Base-by-base conservation (phyloP, 2,113 vertebrate species). In the Forbesichthys papilliferus region DNA sequence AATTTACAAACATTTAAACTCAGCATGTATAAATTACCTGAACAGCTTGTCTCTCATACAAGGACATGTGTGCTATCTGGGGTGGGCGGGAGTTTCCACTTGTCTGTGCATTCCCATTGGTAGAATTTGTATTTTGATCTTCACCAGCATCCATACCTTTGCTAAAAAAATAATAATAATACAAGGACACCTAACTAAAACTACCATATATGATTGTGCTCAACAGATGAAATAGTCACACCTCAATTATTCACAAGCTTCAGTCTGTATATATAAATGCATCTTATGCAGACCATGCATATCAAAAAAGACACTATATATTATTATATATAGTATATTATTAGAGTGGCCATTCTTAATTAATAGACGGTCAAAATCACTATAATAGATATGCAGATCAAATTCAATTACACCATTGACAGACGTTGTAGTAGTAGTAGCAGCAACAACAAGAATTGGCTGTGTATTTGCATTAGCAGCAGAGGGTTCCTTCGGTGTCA, bases 41-140 rank as follows among this genome's bases (percentile, higher is more conserved):
- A 0, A 98, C 98, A 14, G 97, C 96, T 71, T 98, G 96, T 34
- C 98, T 93, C 81, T 98, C 98, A 66, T 98, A 98, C 3, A 98
- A 91, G 65, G 97, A 98, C 96, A 98, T 99, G 74, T 98, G 96
- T 0, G 97, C 95, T 78, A 99, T 98, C 86, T 98, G 97, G 7
- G 92, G 86, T 52, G 96, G 92, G 33, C 96, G 95, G 64, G 95
- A 90, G 86, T 93, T 96, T 78, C 94, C 94, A 81, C 93, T 93
- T 4, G 96, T 93, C 64, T 94, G 87, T 80, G 94, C 91, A 79
- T 88, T 94, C 73, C 95, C 95, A 55, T 93, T 96, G 82, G 93
- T 84, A 71, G 94, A 92, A 82, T 81, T 88, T 9, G 95, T 93
- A 91, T 94, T 98, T 92, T 97, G 96, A 77, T 99, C 97, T 47